These are phyloP conservation scores for Mamestra brassicae DNA, from an alignment of 2,888 invertebrate genomes.

Conservation along the genomic window DNA sequence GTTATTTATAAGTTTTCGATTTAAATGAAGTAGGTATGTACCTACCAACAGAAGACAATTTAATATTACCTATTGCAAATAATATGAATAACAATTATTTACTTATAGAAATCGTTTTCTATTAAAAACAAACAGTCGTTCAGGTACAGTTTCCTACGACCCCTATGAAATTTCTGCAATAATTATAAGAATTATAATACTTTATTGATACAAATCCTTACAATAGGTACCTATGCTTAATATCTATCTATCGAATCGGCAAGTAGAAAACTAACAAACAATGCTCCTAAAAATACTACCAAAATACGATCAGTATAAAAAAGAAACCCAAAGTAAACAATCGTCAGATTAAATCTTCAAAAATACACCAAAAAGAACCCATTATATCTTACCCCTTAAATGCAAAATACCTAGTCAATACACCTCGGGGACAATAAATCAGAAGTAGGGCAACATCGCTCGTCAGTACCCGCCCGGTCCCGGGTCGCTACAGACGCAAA, in stretches of 20 bases:
- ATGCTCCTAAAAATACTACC: not conserved
- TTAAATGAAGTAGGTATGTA: too few species aligned
- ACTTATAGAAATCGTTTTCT: not conserved
- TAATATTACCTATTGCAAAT: not conserved
- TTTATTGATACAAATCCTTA: too few species aligned
- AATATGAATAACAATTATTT: not conserved
- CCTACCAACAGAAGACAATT: not conserved
- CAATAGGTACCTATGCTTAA: too few species aligned
- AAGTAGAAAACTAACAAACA: not conserved
- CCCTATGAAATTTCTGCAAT: too few species aligned
- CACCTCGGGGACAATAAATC: slow-evolving; percentile 38
- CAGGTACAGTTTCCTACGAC: too few species aligned
- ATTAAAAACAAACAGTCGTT: not conserved
- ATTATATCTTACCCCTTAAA: not conserved
- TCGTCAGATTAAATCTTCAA: not conserved
- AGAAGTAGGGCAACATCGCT: slow-evolving; percentile 49
- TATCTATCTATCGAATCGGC: too few species aligned
- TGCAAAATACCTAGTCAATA: slow-evolving; percentile 35
- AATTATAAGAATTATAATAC: too few species aligned
- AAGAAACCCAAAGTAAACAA: not conserved
- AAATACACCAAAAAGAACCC: not conserved
- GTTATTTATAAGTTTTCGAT: too few species aligned
- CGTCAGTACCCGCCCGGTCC: slow-evolving; percentile 84
- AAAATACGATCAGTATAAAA: not conserved
- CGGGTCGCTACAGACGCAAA: slow-evolving; percentile 72